Conservation (phyloP, 2,888 invertebrate genomes). For the Trypoxylon attenuatum region DNA sequence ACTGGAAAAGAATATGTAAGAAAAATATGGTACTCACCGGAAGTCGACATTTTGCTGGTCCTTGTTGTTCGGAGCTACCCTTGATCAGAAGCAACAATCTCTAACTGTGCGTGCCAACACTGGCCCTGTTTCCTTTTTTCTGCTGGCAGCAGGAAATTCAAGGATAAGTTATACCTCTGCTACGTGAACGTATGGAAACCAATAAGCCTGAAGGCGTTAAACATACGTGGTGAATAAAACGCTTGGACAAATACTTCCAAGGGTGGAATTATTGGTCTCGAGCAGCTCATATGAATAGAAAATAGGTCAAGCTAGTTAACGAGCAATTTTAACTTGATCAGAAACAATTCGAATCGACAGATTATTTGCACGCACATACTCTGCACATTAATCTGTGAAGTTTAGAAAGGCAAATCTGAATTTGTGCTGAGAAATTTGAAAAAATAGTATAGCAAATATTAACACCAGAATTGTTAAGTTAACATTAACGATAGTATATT, state of each 20-base stretch:
- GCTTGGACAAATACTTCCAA: conserved; percentile 54
- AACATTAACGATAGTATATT: no score
- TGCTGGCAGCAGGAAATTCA: conserved; percentile 33
- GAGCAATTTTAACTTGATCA: conserved; percentile 54
- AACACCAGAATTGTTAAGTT: no score
- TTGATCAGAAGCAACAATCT: conserved; percentile 1
- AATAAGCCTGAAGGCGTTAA: conserved; percentile 46
- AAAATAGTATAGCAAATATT: no score
- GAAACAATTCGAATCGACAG: conserved; percentile 34
- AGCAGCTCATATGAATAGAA: conserved; percentile 8
- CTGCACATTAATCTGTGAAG: no score
- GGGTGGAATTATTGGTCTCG: conserved; percentile 31
- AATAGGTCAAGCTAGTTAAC: conserved; percentile 24
- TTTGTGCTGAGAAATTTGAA: no score
- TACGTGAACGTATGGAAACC: conserved; percentile 21
- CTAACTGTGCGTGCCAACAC: conserved; percentile 1
- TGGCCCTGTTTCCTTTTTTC: conserved; percentile 18
- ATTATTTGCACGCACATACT: no score
- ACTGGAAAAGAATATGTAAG: no score
- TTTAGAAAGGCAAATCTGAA: no score
- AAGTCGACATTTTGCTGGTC: neutral
- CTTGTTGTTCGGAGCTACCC: neutral
- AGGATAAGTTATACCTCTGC: conserved; percentile 36
- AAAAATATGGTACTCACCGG: conserved; percentile 31
- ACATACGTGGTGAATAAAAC: conserved; percentile 45